Base-by-base conservation (phyloP, 1,140 invertebrate genomes). In the Drosophila lini region DNA sequence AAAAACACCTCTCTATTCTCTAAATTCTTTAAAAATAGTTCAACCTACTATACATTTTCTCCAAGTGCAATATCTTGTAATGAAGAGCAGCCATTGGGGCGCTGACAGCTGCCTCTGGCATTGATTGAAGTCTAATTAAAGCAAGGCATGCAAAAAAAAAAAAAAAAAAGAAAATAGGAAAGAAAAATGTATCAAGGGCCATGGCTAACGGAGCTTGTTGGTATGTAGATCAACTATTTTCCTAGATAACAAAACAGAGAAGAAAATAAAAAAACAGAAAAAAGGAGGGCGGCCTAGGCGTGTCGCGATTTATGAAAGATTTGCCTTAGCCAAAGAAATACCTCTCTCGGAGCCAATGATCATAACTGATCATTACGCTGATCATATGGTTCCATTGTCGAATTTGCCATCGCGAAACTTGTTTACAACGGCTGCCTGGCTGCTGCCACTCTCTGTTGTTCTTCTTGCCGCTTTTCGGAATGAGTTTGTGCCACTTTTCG, bases 101-200 rank as follows among this genome's bases (percentile, higher is more conserved):
- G 73, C 80, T 73, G 69, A 68, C 48, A 52, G 36, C 61, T 69
- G 61, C 68, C 69, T 77, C 48, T 88, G 82, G 83, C 83, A 89
- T 89, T 88, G 84, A 88, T 89, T 88, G 80, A 88, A 88, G 83
- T 73, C 83, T 88, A 88, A 88, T 88, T 89, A 88, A 89, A 80
- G 67, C 76, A 58, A 88, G 64, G 80, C 52, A 68, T 74, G 63
- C 63, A 60, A 63, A 63, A 55, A 40, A 38, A 56, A 55, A 40
- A 38, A 42, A 61, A 36, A 15, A 11, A 1, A 22, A 8, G 22
- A 38, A 40, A 36, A 15, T 28, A 16, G 15, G 3, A 73, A 38
- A 62, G 34, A 52, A 44, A 34, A 56, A 44, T 62, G 19, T 55
- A 55, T 55, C 52, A 71, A 78, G 74, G 75, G 75, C 74, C 75